Percentiles rank a stretch among this genome's conserved stretches.
These are phyloP conservation scores for Pseudomyrmex pallidus DNA, from an alignment of 1,140 invertebrate genomes.

Conservation along the genomic window DNA sequence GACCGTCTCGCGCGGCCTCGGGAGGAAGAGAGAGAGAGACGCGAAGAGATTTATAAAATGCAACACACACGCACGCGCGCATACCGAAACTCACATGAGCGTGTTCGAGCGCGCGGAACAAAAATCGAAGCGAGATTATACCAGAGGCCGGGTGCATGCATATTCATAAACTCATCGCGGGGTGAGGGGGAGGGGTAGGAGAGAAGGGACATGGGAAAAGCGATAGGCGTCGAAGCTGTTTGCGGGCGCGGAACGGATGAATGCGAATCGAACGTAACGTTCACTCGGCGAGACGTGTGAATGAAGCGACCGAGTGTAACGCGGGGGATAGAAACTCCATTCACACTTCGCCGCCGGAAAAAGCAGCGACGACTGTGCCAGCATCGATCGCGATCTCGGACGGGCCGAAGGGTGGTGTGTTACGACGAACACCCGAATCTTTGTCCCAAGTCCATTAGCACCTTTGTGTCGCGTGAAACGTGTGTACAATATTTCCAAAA, in stretches of 20 bases:
- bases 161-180: slow-evolving; percentile 41
- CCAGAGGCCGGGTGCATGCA: slow-evolving; percentile 33
- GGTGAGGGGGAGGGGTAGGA: too few species aligned
- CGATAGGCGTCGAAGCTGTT: slow-evolving; percentile 16
- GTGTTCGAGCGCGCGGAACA: background rate
- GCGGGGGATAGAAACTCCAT: slow-evolving; percentile 65
- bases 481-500: background rate
- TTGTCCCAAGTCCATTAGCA: slow-evolving; percentile 44
- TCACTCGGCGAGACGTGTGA: slow-evolving; percentile 56
- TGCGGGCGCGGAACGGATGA: slow-evolving; percentile 44
- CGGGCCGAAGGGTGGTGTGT: background rate
- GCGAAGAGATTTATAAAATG: background rate
- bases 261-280: slow-evolving; percentile 61
- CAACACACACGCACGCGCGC: background rate
- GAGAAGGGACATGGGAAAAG: slow-evolving; percentile 30
- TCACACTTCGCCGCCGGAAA: slow-evolving; percentile 52
- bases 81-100: background rate
- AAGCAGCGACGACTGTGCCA: slow-evolving; percentile 34
- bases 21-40: too few species aligned
- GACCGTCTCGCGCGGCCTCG: background rate
- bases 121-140: slow-evolving; percentile 23
- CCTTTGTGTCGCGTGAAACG: background rate
- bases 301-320: slow-evolving; percentile 58
- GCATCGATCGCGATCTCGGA: slow-evolving; percentile 53
- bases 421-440: slow-evolving; percentile 54